These are phyloP conservation scores for Nephotettix cincticeps DNA, from an alignment of 1,140 invertebrate species.

Conservation along the genomic window DNA sequence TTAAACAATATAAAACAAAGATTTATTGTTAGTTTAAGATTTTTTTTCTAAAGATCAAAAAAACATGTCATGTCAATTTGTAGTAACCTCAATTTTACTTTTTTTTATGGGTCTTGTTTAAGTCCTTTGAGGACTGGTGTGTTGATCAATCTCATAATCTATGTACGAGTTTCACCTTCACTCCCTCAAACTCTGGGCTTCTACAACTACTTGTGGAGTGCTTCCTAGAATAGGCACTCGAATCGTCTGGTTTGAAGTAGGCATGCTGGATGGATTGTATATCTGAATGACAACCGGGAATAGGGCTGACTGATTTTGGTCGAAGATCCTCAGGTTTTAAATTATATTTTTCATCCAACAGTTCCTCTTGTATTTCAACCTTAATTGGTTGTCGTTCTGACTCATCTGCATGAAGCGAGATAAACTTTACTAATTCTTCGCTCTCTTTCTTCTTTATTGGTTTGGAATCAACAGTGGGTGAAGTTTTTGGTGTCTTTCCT, in stretches of 20 bases:
- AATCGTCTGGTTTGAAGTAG: constrained; percentile 8
- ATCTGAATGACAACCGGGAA: background rate
- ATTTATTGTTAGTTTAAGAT: too few species aligned
- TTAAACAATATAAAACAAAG: too few species aligned
- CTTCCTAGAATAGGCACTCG: background rate
- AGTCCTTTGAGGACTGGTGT: too few species aligned
- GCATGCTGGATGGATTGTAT: background rate
- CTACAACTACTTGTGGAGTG: constrained; percentile 12
- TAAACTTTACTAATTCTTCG: constrained; percentile 36
- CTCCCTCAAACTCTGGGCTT: constrained; percentile 11
- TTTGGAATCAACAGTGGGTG: constrained; percentile 7
- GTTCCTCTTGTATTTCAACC: background rate
- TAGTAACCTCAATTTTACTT: too few species aligned
- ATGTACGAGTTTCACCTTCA: constrained; percentile 12
- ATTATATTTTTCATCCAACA: constrained; percentile 7
- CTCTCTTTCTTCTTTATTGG: constrained; percentile 25
- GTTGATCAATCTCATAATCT: too few species aligned
- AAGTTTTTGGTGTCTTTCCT: constrained; percentile 23
- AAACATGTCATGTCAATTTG: too few species aligned
- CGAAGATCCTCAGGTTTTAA: constrained; percentile 4
- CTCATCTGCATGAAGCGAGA: constrained; percentile 37
- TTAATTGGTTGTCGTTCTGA: background rate
- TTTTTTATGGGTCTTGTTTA: too few species aligned
- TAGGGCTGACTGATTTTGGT: background rate
- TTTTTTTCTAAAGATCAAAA: too few species aligned